Evolutionary conservation across 2,113 vertebrate species (phyloP), one percentile per base, ranked within the genome.

Genomic region (Nycticorax nycticorax): DNA sequence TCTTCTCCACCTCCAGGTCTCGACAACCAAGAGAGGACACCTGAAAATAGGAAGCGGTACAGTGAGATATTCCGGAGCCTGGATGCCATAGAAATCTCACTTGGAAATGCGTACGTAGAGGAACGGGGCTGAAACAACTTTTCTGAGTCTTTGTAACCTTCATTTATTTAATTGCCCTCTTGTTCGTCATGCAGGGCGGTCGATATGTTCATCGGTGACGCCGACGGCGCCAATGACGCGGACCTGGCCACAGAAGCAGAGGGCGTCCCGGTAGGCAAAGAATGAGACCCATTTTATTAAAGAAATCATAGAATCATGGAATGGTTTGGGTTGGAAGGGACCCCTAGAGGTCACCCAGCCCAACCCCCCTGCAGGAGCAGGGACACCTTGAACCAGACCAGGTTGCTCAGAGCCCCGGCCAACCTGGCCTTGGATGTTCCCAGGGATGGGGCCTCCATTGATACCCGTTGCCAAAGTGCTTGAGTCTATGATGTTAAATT

Each of bases 21-120:
- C 4, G 52, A 89, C 73, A 39, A 32, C 5, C 95, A 92, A 7
- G 95, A 78, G 74, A 89, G 43, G 1, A 28, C 48, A 3, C 41
- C 93, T 14, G 98, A 99, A 86, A 96, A 92, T 56, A 99, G 80
- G 69, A 98, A 99, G 93, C 97, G 99, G 56, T 99, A 99, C 98
- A 99, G 99, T 83, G 99, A 99, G 95, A 99, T 99, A 95, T 98
- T 99, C 96, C 97, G 98, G 47, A 98, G 99, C 64, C 98, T 99
- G 94, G 99, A 99, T 85, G 99, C 98, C 93, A 96, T 99, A 1
- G 99, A 99, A 64, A 98, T 99, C 71, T 98, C 98, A 7, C 71
- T 99, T 16, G 96, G 98, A 50, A 97, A 97, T 28, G 73, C 89
- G 99, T 99, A 98, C 69, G 99, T 99, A 96, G n/a, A 27, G 33